phyloP scores from a whole-genome alignment of 2,888 invertebrate species.

The Tachina fera region DNA sequence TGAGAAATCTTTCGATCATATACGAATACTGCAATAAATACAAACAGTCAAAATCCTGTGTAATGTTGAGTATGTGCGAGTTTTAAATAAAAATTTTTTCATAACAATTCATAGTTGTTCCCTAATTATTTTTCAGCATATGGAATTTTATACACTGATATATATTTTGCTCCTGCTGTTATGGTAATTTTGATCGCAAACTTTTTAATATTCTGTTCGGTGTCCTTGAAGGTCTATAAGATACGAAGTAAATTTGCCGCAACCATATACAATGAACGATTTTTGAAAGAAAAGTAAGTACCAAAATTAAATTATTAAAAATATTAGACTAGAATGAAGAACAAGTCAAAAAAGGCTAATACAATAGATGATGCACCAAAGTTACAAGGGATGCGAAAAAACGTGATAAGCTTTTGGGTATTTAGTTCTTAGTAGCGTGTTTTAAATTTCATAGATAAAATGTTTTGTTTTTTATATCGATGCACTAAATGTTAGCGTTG shows the following conservation, averaged over 20 bases:
- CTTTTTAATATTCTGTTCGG: conserved; percentile 39
- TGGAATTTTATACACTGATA: conserved; percentile 12
- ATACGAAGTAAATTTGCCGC: conserved; percentile 9
- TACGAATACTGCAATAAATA: conserved; percentile 12
- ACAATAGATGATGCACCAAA: too few species aligned
- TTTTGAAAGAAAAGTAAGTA: conserved; percentile 36
- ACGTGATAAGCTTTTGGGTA: too few species aligned
- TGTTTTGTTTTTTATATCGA: too few species aligned
- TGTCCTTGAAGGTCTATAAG: conserved; percentile 28
- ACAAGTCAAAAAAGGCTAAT: too few species aligned
- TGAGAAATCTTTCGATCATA: conserved; percentile 10
- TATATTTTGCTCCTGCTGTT: conserved; percentile 38
- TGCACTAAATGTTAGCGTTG: too few species aligned
- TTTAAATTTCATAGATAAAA: too few species aligned
- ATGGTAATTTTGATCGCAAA: conserved; percentile 25
- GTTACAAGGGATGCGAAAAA: too few species aligned
- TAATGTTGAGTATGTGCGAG: conserved; percentile 1
- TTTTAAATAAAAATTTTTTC: not conserved
- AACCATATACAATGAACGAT: conserved; percentile 1
- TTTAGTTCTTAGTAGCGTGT: too few species aligned
- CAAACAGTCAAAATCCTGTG: conserved; percentile 23
- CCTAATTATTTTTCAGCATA: conserved; percentile 12
- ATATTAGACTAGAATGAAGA: too few species aligned
- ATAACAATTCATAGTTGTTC: not conserved
- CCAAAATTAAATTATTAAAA: not conserved